Evolutionary conservation across 2,888 invertebrate species (phyloP), one percentile per base, ranked within the genome.

Genomic region (Conchocele bisecta): DNA sequence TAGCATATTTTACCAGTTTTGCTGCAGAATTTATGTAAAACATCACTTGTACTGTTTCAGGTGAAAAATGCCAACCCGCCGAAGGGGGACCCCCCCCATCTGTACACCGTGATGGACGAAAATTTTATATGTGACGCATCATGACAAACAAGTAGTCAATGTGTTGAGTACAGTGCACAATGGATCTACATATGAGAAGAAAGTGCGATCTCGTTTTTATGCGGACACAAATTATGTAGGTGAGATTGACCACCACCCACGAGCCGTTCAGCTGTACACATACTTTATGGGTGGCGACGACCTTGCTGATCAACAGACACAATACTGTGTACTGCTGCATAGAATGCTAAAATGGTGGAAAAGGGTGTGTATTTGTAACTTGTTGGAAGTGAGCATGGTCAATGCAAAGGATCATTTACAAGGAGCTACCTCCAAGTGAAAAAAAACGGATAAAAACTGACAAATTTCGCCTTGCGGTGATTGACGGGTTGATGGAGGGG

Each of bases 321-420:
- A 6, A 3, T 54, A 42, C 28, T 42, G 54, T 54, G 42, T 54
- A 11, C 11, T 29, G 6, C 20, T 59, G 0, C 53, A 65, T 33
- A 42, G 28, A 11, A 57, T 57, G 50, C 20, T 66, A 2, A 72
- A 72, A 37, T 72, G 72, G 72, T 72, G 72, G 67, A 67, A 72
- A 31, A 72, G 64, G 28, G 6, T 63, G 13, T 35, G 64, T 2
- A 17, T 72, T 2, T 71, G 65, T 44, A 57, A 67, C 35, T 28
- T 67, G 9, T 24, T 72, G 9, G 67, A 66, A 46, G 58, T 72
- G 15, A 48, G 51, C 33, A 28, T 72, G 39, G 33, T 26, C 1
- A 72, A 72, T 63, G 57, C 72, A 15, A 51, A 53, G 33, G 35
- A n/a, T 71, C 13, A 42, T 65, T 24, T 69, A 50, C 9, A 57